Percentiles rank a stretch among this genome's conserved stretches.
These are phyloP conservation scores for Trididemnum miniatum DNA, from an alignment of 23 tunicate genomes.

Conservation along the genomic window DNA sequence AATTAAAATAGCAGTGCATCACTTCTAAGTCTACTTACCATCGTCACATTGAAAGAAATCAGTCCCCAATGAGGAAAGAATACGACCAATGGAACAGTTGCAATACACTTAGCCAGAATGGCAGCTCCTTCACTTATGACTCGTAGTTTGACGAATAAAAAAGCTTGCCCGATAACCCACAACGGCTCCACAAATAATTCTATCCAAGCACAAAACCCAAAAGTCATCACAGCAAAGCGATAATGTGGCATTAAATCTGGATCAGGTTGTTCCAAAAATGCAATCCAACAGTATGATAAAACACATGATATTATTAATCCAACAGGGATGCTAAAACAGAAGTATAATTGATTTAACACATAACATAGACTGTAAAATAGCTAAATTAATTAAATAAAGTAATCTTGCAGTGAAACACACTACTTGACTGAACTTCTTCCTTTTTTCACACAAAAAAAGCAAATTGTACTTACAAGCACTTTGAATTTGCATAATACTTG, in stretches of 20 bases:
- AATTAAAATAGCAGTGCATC: too few relatives aligned
- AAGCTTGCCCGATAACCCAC: constrained; percentile 68
- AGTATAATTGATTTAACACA: neutral
- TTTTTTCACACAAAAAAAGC: too few relatives aligned
- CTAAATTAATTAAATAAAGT: too few relatives aligned
- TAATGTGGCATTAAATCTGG: constrained; percentile 42
- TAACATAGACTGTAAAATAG: too few relatives aligned
- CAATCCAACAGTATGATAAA: constrained; percentile 43
- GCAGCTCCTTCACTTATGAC: constrained; percentile 78
- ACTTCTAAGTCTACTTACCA: too few relatives aligned
- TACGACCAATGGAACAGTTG: constrained; percentile 48
- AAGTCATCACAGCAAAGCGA: constrained; percentile 41
- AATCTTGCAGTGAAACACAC: too few relatives aligned
- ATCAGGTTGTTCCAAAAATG: constrained; percentile 64
- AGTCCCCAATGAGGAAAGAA: constrained; percentile 76
- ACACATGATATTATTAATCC: constrained; percentile 54
- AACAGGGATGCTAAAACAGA: constrained; percentile 70
- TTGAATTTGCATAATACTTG: too few relatives aligned
- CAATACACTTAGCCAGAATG: constrained; percentile 64
- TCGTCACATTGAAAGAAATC: constrained; percentile 54
- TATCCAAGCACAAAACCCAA: constrained; percentile 67
- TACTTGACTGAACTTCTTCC: too few relatives aligned
- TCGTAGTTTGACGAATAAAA: constrained; percentile 75
- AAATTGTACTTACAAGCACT: too few relatives aligned
- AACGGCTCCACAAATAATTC: constrained; percentile 78